Conservation (phyloP, 1,140 invertebrate species). For the Hirudo medicinalis region DNA sequence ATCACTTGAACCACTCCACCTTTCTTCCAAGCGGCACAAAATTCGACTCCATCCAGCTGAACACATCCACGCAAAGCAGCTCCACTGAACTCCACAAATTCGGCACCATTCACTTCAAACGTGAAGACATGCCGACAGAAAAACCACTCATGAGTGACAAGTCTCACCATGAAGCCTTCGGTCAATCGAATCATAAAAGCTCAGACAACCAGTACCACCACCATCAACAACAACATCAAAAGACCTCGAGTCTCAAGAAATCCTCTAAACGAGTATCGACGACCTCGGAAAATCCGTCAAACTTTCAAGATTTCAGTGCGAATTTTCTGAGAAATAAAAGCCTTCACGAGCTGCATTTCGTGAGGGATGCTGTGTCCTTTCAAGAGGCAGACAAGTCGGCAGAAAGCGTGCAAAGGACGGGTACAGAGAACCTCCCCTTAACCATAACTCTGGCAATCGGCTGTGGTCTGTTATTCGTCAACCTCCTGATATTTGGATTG, state of each 20-base stretch:
- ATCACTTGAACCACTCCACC: conserved; percentile 38
- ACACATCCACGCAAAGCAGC: no score
- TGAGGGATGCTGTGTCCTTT: conserved; percentile 8
- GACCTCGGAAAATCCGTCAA: conserved; percentile 12
- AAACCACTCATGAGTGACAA: conserved; percentile 22
- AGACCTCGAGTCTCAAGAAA: conserved; percentile 2
- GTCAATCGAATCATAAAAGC: conserved; percentile 17
- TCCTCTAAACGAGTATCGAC: conserved; percentile 32
- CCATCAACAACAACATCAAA: conserved; percentile 1
- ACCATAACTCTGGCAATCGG: conserved; percentile 88
- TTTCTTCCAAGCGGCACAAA: conserved; percentile 31
- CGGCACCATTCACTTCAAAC: not conserved
- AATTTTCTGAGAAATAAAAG: conserved; percentile 16
- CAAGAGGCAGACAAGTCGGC: conserved; percentile 68
- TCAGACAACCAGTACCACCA: not conserved
- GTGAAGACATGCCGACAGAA: not conserved
- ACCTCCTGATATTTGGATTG: conserved; percentile 80
- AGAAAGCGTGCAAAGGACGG: conserved; percentile 43
- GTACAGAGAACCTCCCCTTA: conserved; percentile 48
- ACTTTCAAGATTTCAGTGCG: not conserved
- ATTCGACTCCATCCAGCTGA: conserved; percentile 24
- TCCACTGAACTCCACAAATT: no score
- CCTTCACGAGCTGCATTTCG: conserved; percentile 13
- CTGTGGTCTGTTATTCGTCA: conserved; percentile 71
- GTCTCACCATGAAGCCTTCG: conserved; percentile 26